These are phyloP conservation scores for Reinhardtius hippoglossoides DNA, from an alignment of 2,113 vertebrate species.

Conservation along the genomic window DNA sequence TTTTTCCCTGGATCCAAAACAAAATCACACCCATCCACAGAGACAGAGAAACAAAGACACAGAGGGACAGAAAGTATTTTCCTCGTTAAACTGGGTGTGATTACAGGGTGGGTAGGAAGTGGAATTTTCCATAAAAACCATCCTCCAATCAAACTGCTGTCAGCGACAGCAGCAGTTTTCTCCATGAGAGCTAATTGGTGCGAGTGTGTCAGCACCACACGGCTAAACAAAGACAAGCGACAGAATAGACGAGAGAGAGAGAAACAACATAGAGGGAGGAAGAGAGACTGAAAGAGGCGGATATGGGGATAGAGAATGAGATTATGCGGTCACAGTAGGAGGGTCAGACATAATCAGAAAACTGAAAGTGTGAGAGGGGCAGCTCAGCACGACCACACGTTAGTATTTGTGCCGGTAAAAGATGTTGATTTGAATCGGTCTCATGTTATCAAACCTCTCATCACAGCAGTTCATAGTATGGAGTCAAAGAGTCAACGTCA, in stretches of 20 bases:
- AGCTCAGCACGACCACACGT: too few relatives aligned
- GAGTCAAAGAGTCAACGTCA: too few relatives aligned
- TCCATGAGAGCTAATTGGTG: conserved; percentile 56
- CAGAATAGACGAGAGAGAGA: background rate
- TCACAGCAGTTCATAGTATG: too few relatives aligned
- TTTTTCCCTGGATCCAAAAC: conserved; percentile 49
- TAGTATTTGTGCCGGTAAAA: too few relatives aligned
- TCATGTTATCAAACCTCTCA: too few relatives aligned
- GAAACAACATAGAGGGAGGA: background rate
- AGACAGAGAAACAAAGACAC: conserved; percentile 30
- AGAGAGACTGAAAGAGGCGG: background rate
- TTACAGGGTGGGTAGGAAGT: conserved; percentile 48
- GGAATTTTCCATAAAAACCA: conserved; percentile 49
- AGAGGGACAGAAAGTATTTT: conserved; percentile 44
- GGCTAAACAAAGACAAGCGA: conserved; percentile 3
- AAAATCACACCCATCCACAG: conserved; percentile 47
- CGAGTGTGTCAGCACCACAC: conserved; percentile 11
- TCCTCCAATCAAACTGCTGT: conserved; percentile 32
- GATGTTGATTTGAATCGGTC: too few relatives aligned
- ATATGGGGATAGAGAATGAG: conserved; percentile 1
- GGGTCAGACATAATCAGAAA: conserved; percentile 25
- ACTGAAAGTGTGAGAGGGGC: background rate
- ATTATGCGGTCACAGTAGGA: conserved; percentile 34
- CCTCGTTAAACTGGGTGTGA: conserved; percentile 58
- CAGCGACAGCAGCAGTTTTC: conserved; percentile 53